Evolutionary conservation across 2,113 vertebrate genomes (phyloP), one percentile per base, ranked within the genome.

Genomic region (Limnothrissa miodon): DNA sequence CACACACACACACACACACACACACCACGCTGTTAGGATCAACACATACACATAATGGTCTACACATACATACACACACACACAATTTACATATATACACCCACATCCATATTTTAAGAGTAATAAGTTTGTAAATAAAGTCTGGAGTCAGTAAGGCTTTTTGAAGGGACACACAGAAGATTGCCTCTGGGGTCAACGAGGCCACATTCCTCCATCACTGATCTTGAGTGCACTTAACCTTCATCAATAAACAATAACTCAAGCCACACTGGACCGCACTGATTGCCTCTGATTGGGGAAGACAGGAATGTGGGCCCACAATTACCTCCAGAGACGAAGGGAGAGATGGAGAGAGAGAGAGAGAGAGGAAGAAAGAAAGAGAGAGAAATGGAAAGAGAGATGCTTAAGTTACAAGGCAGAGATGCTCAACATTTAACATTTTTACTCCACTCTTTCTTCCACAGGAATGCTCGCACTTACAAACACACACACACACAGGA

Each of bases 201-300:
- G 66, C 3, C 33, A 74, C 66, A 74, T 74, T 74, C 66, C 66
- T 74, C 66, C 0, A 4, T 39, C n/a, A 17, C 66, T 74, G 11
- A 13, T 15, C 66, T 74, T 29, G 29, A 36, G 66, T 36, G 66
- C 66, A 33, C 66, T 74, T 74, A 29, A 74, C 25, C 66, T 74
- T 74, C 66, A 74, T 74, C 66, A 74, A 74, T 36, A 74, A 74
- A 74, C 66, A 74, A 36, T 36, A 74, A 36, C 29, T 36, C 66
- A 1, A 13, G n/a, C 59, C 59, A 62, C 59, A 62, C n/a, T 11
- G 10, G n/a, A 9, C 59, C n/a, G 25, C 29, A 36, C 66, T 39
- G 66, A 74, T 74, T 74, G 25, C 29, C 66, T 33, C 66, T 36
- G 66, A 74, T 36, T 36, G 66, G 66, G 66, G 33, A 15, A 74